phyloP scores from a whole-genome alignment of 1,140 invertebrate species.

The Bombyx mandarina region DNA sequence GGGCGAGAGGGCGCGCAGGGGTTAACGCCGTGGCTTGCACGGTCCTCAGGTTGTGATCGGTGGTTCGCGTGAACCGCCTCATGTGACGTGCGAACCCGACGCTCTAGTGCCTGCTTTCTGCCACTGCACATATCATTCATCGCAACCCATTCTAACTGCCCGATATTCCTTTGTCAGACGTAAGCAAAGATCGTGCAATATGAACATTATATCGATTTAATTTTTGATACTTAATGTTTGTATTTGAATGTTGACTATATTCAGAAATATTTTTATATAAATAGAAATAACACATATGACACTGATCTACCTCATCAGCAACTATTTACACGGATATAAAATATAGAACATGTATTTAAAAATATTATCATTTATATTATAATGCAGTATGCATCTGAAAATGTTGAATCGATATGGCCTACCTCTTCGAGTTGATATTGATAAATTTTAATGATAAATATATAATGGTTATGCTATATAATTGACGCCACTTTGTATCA shows the following conservation, averaged over 20 bases:
- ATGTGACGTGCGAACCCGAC: too few relatives aligned
- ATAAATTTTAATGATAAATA: neutral
- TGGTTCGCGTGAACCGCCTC: neutral
- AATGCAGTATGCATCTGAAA: conserved; percentile 8
- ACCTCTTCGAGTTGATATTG: conserved; percentile 17
- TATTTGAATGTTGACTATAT: conserved; percentile 68
- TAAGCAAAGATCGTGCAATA: conserved; percentile 47
- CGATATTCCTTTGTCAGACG: conserved; percentile 26
- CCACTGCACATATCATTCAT: too few relatives aligned
- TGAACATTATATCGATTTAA: conserved; percentile 54
- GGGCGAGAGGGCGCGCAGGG: conserved; percentile 15
- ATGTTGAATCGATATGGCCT: conserved; percentile 30
- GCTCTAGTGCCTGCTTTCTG: too few relatives aligned
- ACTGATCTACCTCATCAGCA: conserved; percentile 60
- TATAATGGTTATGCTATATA: neutral
- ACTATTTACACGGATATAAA: conserved; percentile 30
- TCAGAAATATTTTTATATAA: conserved; percentile 69
- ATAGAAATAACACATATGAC: conserved; percentile 49
- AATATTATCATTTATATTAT: conserved; percentile 8
- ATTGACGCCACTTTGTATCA: neutral
- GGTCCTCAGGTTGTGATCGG: conserved; percentile 14
- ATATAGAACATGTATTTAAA: conserved; percentile 5
- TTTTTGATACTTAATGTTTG: conserved; percentile 61
- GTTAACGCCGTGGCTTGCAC: neutral
- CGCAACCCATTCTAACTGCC: conserved; percentile 11